These are phyloP conservation scores for Caenorhabditis sp. DNA, from an alignment of 2,888 invertebrate genomes.

Conservation along the genomic window DNA sequence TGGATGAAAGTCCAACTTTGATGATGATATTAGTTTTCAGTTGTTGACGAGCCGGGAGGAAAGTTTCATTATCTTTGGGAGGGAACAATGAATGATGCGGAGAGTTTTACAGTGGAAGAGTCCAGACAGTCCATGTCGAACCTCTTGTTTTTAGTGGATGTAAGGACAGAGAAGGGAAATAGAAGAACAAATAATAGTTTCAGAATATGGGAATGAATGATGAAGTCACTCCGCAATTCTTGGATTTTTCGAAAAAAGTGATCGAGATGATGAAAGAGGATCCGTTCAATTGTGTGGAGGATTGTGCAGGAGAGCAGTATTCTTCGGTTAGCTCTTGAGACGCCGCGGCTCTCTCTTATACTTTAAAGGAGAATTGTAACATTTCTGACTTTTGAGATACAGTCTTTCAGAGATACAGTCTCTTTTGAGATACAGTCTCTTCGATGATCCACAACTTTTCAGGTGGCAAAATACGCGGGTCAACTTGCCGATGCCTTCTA, in stretches of 20 bases:
- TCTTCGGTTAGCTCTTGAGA: slow-evolving; percentile 21
- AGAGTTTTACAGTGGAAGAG: slow-evolving; percentile 20
- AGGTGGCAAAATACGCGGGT: slow-evolving; percentile 61
- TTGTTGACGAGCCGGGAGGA: slow-evolving; percentile 52
- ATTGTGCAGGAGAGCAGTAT: slow-evolving; percentile 47
- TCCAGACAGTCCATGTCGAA: slow-evolving; percentile 34
- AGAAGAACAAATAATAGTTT: neutral
- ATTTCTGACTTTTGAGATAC: no score
- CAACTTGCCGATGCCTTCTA: slow-evolving; percentile 68
- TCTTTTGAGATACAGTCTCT: no score
- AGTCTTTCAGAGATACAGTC: no score
- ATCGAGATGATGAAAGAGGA: slow-evolving; percentile 69
- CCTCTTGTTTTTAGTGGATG: slow-evolving; percentile 56
- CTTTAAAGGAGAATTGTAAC: no score
- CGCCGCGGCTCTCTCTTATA: no score
- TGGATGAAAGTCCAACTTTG: neutral
- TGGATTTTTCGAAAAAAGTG: slow-evolving; percentile 71
- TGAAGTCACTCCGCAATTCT: slow-evolving; percentile 58
- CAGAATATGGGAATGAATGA: slow-evolving; percentile 63
- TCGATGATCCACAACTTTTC: neutral
- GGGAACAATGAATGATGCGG: neutral
- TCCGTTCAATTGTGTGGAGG: slow-evolving; percentile 73
- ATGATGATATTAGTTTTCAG: slow-evolving; percentile 11
- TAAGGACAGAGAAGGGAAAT: neutral
- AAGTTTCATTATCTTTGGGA: slow-evolving; percentile 59